A percentile compares a stretch with the other conserved stretches of the same genome.
Conservation (phyloP, 2,797 vertebrate species). For the Danionella dracula region DNA sequence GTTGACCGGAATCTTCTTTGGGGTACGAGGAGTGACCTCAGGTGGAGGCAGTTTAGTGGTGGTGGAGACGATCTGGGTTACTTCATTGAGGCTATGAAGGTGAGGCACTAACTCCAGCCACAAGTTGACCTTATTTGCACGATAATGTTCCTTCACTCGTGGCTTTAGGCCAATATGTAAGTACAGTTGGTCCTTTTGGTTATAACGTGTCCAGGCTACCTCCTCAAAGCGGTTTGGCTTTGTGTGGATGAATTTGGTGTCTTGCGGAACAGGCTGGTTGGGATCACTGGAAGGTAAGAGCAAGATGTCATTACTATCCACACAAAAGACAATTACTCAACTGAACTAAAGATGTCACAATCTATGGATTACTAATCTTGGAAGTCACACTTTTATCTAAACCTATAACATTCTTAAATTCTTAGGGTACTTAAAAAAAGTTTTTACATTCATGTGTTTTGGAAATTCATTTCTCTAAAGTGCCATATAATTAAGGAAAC, state of each 20-base stretch:
- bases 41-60: slow-evolving; percentile 96
- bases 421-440: too few relatives aligned
- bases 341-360: slow-evolving; percentile 41
- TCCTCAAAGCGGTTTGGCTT: slow-evolving; percentile 99
- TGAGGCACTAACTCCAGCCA: slow-evolving; percentile 98
- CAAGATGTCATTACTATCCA: not conserved
- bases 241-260: slow-evolving; percentile 98
- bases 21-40: slow-evolving; percentile 88
- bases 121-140: slow-evolving; percentile 97
- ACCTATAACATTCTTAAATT: too few relatives aligned
- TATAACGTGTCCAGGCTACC: slow-evolving; percentile 97
- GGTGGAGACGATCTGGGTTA: slow-evolving; percentile 94
- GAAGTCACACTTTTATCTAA: too few relatives aligned
- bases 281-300: slow-evolving; percentile 77
- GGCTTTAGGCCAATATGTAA: slow-evolving; percentile 98
- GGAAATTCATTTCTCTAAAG: too few relatives aligned
- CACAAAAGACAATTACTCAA: slow-evolving; percentile 37
- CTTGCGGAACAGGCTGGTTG: slow-evolving; percentile 97
- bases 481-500: too few relatives aligned
- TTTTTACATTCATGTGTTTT: too few relatives aligned
- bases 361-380: slow-evolving; percentile 59
- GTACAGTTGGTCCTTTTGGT: slow-evolving; percentile 97
- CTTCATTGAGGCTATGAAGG: slow-evolving; percentile 96
- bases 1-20: slow-evolving; percentile 83
- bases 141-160: slow-evolving; percentile 97